Percentiles rank a stretch among this genome's conserved stretches.
These are phyloP conservation scores for Luperina testacea DNA, from an alignment of 2,888 invertebrate species.

Conservation along the genomic window DNA sequence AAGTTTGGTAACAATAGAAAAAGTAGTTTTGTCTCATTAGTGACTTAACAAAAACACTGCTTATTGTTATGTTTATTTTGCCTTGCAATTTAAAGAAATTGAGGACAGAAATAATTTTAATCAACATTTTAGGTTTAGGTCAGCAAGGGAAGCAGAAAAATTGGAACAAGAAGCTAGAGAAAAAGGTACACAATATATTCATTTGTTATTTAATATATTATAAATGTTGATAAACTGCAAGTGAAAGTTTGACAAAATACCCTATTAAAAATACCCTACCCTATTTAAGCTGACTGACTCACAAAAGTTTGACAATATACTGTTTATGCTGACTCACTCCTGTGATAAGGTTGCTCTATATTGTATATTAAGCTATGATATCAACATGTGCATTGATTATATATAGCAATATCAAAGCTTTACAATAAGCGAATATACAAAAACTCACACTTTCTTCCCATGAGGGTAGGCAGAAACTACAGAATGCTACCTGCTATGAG, in stretches of 20 bases:
- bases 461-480: too few species aligned
- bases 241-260: not conserved
- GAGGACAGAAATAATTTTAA: not conserved
- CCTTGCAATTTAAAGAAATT: not conserved
- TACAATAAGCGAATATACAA: not conserved
- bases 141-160: slow-evolving; percentile 96
- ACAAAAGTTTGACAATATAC: not conserved
- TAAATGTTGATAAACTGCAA: not conserved
- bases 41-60: too few species aligned
- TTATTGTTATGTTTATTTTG: not conserved
- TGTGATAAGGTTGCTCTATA: not conserved
- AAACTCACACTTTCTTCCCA: too few species aligned
- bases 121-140: slow-evolving; percentile 92
- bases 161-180: slow-evolving; percentile 93
- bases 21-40: not conserved
- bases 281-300: not conserved
- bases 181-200: slow-evolving; percentile 88
- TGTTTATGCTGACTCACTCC: not conserved
- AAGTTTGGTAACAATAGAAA: not conserved
- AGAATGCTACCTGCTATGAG: too few species aligned
- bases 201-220: not conserved
- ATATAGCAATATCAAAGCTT: not conserved
- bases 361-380: not conserved
- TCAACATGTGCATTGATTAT: not conserved
- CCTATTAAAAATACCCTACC: not conserved